A percentile compares a stretch with the other conserved stretches of the same genome.
phyloP scores from a whole-genome alignment of 2,888 invertebrate species.

The Brachylomia viminalis region DNA sequence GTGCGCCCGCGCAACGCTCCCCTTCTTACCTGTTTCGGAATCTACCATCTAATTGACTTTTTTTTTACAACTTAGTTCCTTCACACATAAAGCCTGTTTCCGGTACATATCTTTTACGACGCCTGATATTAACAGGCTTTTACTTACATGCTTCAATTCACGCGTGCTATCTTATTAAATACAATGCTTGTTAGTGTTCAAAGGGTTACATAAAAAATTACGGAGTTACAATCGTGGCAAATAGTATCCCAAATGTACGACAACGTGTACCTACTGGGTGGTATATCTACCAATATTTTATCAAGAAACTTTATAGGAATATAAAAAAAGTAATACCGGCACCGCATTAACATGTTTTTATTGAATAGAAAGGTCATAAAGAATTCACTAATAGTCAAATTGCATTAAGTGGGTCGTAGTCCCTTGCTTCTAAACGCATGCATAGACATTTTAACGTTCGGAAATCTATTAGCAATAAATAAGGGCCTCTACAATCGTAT shows the following conservation, averaged over 20 bases:
- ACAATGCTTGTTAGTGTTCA: neutral
- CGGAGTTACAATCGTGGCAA: neutral
- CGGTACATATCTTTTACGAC: conserved; percentile 50
- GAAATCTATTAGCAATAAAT: conserved; percentile 89
- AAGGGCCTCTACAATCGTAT: conserved; percentile 86
- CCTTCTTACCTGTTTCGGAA: conserved; percentile 59
- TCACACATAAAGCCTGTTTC: conserved; percentile 51
- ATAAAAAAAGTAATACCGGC: conserved; percentile 31
- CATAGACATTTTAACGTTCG: conserved; percentile 82
- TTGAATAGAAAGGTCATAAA: conserved; percentile 50
- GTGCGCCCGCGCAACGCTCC: conserved; percentile 46
- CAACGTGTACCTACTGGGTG: neutral
- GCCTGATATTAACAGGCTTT: conserved; percentile 32
- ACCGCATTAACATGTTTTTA: conserved; percentile 48
- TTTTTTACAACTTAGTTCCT: conserved; percentile 56
- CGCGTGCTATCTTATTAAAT: neutral
- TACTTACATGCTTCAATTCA: conserved; percentile 30
- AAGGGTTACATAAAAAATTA: neutral
- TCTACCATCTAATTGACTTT: conserved; percentile 55
- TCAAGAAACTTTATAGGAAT: conserved; percentile 13
- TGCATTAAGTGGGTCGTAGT: conserved; percentile 73
- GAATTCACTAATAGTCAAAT: conserved; percentile 66
- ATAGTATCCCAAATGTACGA: conserved; percentile 1
- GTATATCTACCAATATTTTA: neutral
- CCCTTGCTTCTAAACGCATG: conserved; percentile 81